Base-by-base conservation (phyloP, 2,888 invertebrate species). In the Ichneumoninae sp. region DNA sequence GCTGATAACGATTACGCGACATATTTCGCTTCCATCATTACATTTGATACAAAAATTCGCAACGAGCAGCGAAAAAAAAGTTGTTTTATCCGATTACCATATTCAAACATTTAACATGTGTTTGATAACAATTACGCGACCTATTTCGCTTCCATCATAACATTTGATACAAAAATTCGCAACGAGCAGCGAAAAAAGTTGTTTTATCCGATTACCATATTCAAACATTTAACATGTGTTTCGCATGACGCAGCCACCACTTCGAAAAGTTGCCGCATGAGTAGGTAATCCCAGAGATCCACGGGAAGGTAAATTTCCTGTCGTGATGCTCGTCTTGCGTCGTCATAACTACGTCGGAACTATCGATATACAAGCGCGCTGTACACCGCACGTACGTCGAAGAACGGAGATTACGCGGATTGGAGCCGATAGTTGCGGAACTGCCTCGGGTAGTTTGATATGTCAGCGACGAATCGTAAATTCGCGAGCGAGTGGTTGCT, bases 391-490 rank as follows among this genome's bases (percentile, higher is more conserved):
- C 50, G 16, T 60, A 40, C 60, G 60, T 16, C 26, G 40, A 70
- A 16, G 52, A 70, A 33, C 70, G n/a, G 19, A 70, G 52, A 70
- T 52, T 50, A 30, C 22, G 36, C 60, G n/a, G 40, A 60, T 57
- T 57, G 60, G 57, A 40, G 26, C 13, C 57, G 60, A 65, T 65
- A 75, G 75, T 75, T 75, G 33, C 65, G 36, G 65, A 65, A 75
- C 36, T 65, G 47, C 75, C 75, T 22, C 22, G 33, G 50, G 74
- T 44, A 36, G 16, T 73, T 73, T 73, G 3, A 36, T 16, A 13
- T 33, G 26, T 16, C 4, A 22, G 22, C 30, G 74, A 4, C 44
- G 13, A 47, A 63, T 74, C 33, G 26, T 47, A 33, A 26, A 44
- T 13, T 26, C 36, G 13, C 57, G 26, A 3, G 54, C 10, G 30